phyloP scores from a whole-genome alignment of 2,888 invertebrate species.

The Metallyticus violacea region DNA sequence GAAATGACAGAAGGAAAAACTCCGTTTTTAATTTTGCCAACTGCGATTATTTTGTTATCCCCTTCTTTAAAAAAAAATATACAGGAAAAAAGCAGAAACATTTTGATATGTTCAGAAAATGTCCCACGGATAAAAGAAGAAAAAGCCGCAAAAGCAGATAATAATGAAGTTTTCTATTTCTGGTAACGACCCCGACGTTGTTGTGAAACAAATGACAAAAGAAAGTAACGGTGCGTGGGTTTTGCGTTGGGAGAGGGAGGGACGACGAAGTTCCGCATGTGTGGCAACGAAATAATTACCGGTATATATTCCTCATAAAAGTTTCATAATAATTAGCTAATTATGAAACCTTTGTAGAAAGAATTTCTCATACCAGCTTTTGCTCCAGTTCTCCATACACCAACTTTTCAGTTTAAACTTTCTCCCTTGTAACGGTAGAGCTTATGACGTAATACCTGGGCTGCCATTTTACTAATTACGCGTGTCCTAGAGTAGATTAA shows the following conservation, averaged over 20 bases:
- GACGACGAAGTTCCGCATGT: not conserved
- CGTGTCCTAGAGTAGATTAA: conserved; percentile 4
- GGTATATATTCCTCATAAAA: not conserved
- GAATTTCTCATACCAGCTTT: not conserved
- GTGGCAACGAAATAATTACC: not conserved
- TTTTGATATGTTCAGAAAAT: not conserved
- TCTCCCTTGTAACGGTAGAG: not conserved
- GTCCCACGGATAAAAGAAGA: not conserved
- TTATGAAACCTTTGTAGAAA: not conserved
- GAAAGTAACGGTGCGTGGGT: not conserved
- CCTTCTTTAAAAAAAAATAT: not conserved
- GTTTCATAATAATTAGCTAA: not conserved
- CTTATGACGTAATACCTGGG: not conserved
- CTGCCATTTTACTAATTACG: conserved; percentile 13
- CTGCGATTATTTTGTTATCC: not conserved
- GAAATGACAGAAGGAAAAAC: not conserved
- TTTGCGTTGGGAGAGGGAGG: not conserved
- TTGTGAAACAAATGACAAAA: not conserved
- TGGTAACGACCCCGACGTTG: not conserved
- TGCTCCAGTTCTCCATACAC: not conserved
- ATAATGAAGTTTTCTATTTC: not conserved
- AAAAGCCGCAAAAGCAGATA: not conserved
- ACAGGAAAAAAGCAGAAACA: no score
- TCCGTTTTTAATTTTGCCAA: not conserved
- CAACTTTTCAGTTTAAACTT: not conserved